Conservation (phyloP, 2,888 invertebrate species). For the Noctuana brunneofusca region DNA sequence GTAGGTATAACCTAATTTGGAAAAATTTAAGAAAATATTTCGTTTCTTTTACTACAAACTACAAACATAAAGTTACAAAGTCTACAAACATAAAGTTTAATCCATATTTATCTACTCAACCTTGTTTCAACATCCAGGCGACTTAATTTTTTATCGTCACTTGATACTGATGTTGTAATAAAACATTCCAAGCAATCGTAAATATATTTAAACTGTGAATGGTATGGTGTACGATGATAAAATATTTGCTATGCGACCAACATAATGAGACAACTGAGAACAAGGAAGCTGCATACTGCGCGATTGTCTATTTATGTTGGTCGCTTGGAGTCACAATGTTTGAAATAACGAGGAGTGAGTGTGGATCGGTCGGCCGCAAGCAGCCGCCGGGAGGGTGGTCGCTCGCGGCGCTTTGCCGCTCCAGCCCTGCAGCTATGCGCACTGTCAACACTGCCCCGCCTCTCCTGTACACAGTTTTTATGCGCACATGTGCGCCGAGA, state of each 20-base stretch:
- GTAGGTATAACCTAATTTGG: not conserved
- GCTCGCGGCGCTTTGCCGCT: constrained; percentile 52
- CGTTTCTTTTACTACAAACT: not conserved
- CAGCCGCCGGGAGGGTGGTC: constrained; percentile 65
- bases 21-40: not conserved
- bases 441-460: constrained; percentile 74
- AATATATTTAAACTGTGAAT: constrained; percentile 39
- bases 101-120: not conserved
- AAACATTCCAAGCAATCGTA: constrained; percentile 35
- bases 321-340: constrained; percentile 31
- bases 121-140: constrained; percentile 20
- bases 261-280: not conserved
- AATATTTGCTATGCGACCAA: constrained; percentile 40
- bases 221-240: constrained; percentile 38
- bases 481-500: constrained; percentile 66
- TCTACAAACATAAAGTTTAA: not conserved
- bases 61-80: too few relatives aligned
- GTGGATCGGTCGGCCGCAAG: constrained; percentile 9
- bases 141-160: constrained; percentile 31
- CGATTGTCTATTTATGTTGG: constrained; percentile 2
- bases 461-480: constrained; percentile 69
- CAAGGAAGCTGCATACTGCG: not conserved
- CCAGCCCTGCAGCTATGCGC: constrained; percentile 66
- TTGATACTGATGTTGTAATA: constrained; percentile 32
- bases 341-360: constrained; percentile 37